Base-by-base conservation (phyloP, 2,113 vertebrate genomes). In the Hyperopisus bebe region DNA sequence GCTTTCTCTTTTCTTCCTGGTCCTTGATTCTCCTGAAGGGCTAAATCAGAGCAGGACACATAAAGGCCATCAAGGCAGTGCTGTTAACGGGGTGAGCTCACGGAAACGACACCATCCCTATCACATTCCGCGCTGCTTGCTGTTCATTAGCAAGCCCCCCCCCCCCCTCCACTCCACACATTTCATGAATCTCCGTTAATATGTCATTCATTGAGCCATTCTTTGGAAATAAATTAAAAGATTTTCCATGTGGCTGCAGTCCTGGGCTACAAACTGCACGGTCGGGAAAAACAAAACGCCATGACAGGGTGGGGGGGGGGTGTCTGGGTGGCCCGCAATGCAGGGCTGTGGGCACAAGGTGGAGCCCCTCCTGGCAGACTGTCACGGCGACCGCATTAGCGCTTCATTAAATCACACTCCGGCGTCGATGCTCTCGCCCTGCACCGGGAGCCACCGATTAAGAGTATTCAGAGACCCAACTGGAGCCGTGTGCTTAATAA, bases 171-270 rank as follows among this genome's bases (percentile, higher is more conserved):
- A 1, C 21, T 3, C 39, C 77, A 82, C 82, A 44, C 19, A 80
- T 89, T 80, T 42, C 88, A 83, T 6, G 88, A 70, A 89, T 89
- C 88, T 89, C 88, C n/a, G 88, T 53, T 82, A 89, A 89, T 51
- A 51, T 82, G 74, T 74, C 88, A 46, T 83, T 89, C 77, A 55
- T 55, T 82, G 48, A 51, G 88, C 15, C 50, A 47, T 66, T 51
- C 88, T 82, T 51, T 27, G 85, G 88, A 51, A 83, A 44, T 15
- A 51, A 48, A 83, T 3, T 83, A 82, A 89, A 51, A 77, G 66
- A 89, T 10, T 80, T 50, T 51, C 3, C 3, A 3, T 31, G 88
- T 42, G 55, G 27, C 85, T 8, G 39, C 31, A 2, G 48, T 35
- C 85, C 19, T 15, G 31, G 5, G 50, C 85, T 42, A n/a, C 17